Base-by-base conservation (phyloP, 1,140 invertebrate genomes). In the Globodera rostochiensis region DNA sequence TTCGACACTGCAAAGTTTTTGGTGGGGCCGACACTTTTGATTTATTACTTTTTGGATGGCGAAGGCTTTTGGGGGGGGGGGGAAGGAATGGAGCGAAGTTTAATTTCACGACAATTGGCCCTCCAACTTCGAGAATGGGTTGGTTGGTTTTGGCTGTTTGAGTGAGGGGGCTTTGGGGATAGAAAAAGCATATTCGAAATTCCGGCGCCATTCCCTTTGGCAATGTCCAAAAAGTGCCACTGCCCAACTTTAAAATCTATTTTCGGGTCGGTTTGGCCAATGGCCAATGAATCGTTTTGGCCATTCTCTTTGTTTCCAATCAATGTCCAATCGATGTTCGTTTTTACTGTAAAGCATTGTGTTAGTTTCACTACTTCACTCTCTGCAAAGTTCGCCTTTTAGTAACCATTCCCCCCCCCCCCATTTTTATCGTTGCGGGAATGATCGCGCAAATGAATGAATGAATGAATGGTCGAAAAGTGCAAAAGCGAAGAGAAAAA, bases 11-110 rank as follows among this genome's bases (percentile, higher is more conserved):
- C 69, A 21, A 71, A 47, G 25, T 71, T 71, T 71, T 36, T 47
- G 9, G 25, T 71, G 57, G 25, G 69, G 21, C 69, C 69, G 69
- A 47, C 69, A 71, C 69, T 71, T 71, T 71, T 71, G 69, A 71
- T 71, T 71, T 71, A 71, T 71, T 71, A 71, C 69, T 71, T 71
- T 71, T 71, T 71, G 69, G 69, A 71, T 71, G 69, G 69, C 69
- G 69, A 71, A 64, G 15, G 57, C 57, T 64, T 64, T 53, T 64
- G 13, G 57, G 57, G 36, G 36, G 36, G 36, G 57, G 57, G 13
- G 19, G 6, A 64, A 19, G 69, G 36, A 36, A 36, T 36, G 36
- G 69, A 71, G 69, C 69, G 69, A 71, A 71, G 69, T 71, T 71
- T 71, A 71, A 71, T 71, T 71, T 71, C 69, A 47, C 69, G 69